A percentile compares a stretch with the other conserved stretches of the same genome.
Conservation (phyloP, 2,113 vertebrate species). For the Hippocampus comes region DNA sequence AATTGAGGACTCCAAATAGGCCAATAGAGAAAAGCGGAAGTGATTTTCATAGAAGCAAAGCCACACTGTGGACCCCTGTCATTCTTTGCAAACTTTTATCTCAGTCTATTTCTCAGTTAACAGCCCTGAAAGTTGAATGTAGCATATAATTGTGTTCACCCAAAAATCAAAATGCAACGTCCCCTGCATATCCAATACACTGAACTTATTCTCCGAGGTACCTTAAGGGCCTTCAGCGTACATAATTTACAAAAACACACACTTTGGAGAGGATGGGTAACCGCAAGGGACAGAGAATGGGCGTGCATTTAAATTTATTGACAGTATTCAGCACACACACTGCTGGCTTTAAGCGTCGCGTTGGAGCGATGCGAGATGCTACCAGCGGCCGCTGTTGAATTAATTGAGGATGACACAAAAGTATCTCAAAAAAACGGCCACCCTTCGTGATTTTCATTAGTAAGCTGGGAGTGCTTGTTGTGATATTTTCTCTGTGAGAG, state of each 20-base stretch:
- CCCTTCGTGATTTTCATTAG: slow-evolving; percentile 63
- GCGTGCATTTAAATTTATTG: slow-evolving; percentile 48
- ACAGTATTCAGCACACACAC: slow-evolving; percentile 24
- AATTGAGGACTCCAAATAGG: slow-evolving; percentile 11
- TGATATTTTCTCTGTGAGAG: slow-evolving; percentile 49
- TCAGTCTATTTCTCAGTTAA: slow-evolving; percentile 32
- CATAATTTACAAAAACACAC: slow-evolving; percentile 14
- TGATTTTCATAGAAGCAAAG: slow-evolving; percentile 44
- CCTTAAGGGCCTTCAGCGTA: slow-evolving; percentile 27
- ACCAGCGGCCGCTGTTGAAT: slow-evolving; percentile 38
- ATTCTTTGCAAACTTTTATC: slow-evolving; percentile 27
- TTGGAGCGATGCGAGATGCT: slow-evolving; percentile 37
- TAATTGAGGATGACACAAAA: slow-evolving; percentile 59
- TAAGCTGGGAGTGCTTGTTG: slow-evolving; percentile 38
- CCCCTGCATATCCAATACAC: slow-evolving; percentile 52
- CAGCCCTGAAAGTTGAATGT: slow-evolving; percentile 58
- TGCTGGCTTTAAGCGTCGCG: slow-evolving; percentile 42
- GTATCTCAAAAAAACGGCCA: slow-evolving; percentile 53
- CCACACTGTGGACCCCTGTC: slow-evolving; percentile 45
- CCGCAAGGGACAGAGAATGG: slow-evolving; percentile 18
- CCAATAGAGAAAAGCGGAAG: slow-evolving; percentile 54
- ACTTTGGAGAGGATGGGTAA: slow-evolving; percentile 20
- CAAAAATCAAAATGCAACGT: slow-evolving; percentile 50
- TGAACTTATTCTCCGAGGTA: slow-evolving; percentile 30
- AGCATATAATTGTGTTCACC: slow-evolving; percentile 62